These are phyloP conservation scores for Aphelenchoides fujianensis DNA, from an alignment of 1,140 invertebrate species.

Conservation along the genomic window DNA sequence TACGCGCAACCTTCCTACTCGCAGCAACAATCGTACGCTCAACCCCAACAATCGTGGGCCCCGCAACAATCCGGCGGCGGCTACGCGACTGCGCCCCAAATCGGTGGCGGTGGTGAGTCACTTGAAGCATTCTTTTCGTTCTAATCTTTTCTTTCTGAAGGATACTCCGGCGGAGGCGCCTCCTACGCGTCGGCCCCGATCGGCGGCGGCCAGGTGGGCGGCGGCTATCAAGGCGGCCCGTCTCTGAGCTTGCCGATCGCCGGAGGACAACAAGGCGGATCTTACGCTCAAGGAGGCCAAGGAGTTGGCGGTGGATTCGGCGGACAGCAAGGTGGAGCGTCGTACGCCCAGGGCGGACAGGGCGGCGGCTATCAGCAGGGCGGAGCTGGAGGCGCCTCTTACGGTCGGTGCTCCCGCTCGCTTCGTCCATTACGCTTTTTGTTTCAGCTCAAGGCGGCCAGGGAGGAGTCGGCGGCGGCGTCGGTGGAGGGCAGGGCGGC, in stretches of 20 bases:
- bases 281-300: too few species aligned
- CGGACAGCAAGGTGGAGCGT: background rate
- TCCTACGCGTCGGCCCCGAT: too few species aligned
- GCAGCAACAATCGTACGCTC: conserved; percentile 11
- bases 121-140: too few species aligned
- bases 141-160: too few species aligned
- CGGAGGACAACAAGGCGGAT: conserved; percentile 4
- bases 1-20: conserved; percentile 5
- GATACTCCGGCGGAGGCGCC: too few species aligned
- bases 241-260: background rate
- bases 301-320: conserved; percentile 15
- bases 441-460: too few species aligned
- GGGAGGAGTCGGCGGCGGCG: too few species aligned
- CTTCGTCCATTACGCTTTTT: too few species aligned
- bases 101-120: too few species aligned
- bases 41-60: conserved; percentile 4
- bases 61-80: too few species aligned
- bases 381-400: too few species aligned
- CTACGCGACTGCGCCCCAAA: background rate
- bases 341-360: background rate
- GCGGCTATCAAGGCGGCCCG: background rate
- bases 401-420: too few species aligned
- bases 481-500: background rate
- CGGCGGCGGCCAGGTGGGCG: background rate
- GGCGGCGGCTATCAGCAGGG: conserved; percentile 12